These are phyloP conservation scores for Desoria tigrina DNA, from an alignment of 2,888 invertebrate genomes.

Conservation along the genomic window DNA sequence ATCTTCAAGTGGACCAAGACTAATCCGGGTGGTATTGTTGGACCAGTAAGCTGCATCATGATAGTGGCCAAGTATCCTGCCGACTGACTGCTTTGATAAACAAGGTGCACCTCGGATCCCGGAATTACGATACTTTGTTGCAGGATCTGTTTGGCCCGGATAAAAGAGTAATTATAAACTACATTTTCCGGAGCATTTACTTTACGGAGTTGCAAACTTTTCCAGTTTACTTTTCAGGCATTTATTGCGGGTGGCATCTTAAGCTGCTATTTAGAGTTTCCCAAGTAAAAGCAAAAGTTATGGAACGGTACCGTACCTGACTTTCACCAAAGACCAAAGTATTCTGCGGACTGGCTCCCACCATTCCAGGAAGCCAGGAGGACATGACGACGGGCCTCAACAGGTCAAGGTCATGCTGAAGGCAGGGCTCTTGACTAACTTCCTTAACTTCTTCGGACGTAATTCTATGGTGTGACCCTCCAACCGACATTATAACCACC, in stretches of 20 bases:
- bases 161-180: slow-evolving; percentile 19
- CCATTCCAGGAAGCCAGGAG: slow-evolving; percentile 86
- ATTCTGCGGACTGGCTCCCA: slow-evolving; percentile 77
- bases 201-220: not conserved
- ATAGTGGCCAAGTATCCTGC: slow-evolving; percentile 92
- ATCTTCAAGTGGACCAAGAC: slow-evolving; percentile 88
- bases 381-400: slow-evolving; percentile 83
- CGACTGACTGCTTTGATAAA: slow-evolving; percentile 93
- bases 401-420: slow-evolving; percentile 82
- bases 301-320: slow-evolving; percentile 70
- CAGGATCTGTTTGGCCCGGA: slow-evolving; percentile 71
- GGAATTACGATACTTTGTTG: slow-evolving; percentile 94
- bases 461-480: slow-evolving; percentile 26
- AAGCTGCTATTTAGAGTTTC: no score
- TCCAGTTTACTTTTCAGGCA: no score
- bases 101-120: slow-evolving; percentile 86
- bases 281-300: no score
- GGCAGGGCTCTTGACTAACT: slow-evolving; percentile 63
- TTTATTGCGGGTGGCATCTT: no score
- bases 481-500: slow-evolving; percentile 72
- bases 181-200: slow-evolving; percentile 4
- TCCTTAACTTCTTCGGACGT: slow-evolving; percentile 43
- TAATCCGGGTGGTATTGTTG: slow-evolving; percentile 74
- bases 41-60: slow-evolving; percentile 81
- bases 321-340: slow-evolving; percentile 88